Base-by-base conservation (phyloP, 2,888 invertebrate genomes). In the Cosmia trapezina region DNA sequence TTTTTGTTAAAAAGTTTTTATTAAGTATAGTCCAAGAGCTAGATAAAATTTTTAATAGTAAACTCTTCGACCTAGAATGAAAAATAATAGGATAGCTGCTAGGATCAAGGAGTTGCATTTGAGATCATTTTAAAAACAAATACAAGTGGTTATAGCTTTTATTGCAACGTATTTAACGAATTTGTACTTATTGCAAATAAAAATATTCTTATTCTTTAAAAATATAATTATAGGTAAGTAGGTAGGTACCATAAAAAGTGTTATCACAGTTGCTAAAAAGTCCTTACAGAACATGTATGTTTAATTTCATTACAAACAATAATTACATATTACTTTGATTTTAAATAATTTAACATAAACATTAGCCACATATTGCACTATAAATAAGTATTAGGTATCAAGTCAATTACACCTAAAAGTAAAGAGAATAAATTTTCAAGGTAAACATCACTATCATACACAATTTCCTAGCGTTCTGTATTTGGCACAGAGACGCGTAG, bases 231-330 rank as follows among this genome's bases (percentile, higher is more conserved):
- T 4, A 47, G 11, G n/a, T 22, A 43, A 28, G 28, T 28, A n/a
- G n/a, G 22, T 53, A 53, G 37, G 6, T 9, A n/a, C 5, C 14
- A 17, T 53, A 73, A 67, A 73, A 67, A 61, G 73, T 78, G 81
- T 83, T 87, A 88, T 88, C 88, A 86, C 88, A 88, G 85, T 63
- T 75, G 62, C 60, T 67, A 81, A 61, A 71, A 51, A 33, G 60
- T 80, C 77, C 78, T 67, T 57, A 71, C 59, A 71, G 72, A 75
- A 69, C 51, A 65, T 78, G 61, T 63, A 33, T 14, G 33, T 73
- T 76, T 54, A 66, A 68, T 67, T 78, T 59, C 9, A 66, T 28
- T 57, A 62, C 59, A 59, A 76, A 67, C 12, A 65, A 64, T 56
- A 66, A 53, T 47, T 60, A 64, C n/a, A 60, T 59, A 47, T 41